Evolutionary conservation across 2,113 vertebrate species (phyloP), one percentile per base, ranked within the genome.

Genomic region (Epinephelus lanceolatus): DNA sequence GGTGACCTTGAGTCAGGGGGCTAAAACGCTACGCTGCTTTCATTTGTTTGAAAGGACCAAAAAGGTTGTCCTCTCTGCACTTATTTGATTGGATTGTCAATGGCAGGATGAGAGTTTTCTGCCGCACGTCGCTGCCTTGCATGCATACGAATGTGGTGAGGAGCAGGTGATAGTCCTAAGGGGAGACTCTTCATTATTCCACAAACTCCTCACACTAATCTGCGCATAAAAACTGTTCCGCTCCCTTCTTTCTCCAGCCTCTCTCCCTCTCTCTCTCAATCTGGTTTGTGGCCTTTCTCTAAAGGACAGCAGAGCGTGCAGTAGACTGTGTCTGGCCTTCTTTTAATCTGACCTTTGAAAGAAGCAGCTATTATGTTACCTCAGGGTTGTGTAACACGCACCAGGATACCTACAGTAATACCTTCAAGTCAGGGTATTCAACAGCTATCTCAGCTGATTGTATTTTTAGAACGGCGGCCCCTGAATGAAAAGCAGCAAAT

Each of bases 11-110:
- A 81, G 62, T 82, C 47, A 49, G 71, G 15, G 73, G 85, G 82
- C 63, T 65, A 68, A 83, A 84, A 57, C 42, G 65, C 80, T 17
- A 53, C 10, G 52, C 75, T 51, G 60, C 84, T 94, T 91, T 95
- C 88, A 94, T 95, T 94, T 95, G 84, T 93, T 88, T 93, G 89
- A 95, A 90, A 93, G 92, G 86, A 92, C 65, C 55, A 49, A 77
- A 71, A 86, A 84, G 89, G 87, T 84, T 72, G 79, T 85, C 81
- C 63, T 88, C 70, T 84, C 84, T 75, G 62, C 83, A 86, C 88
- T 90, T 67, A 86, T 93, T 91, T 91, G 87, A 95, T 94, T 93
- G 86, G 83, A 93, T 89, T 89, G 81, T 92, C 76, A 84, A 82
- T 88, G 83, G 78, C 82, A 80, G 77, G 75, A 87, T 89, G 85